Percentiles rank a stretch among this genome's conserved stretches.
Evolutionary conservation across 2,888 invertebrate species (phyloP).

Genomic region (Gibbula magus): DNA sequence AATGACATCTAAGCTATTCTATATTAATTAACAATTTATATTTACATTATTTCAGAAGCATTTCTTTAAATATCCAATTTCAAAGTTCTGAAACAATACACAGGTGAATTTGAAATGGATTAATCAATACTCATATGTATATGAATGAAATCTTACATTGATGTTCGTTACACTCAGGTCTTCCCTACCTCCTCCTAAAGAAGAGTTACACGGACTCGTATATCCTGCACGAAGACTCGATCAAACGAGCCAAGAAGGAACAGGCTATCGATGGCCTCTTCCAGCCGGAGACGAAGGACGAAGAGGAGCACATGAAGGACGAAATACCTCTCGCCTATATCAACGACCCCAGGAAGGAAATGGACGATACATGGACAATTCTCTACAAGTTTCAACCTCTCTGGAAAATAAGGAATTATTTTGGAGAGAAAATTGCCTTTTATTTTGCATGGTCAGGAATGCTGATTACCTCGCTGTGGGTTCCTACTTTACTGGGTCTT

Average conservation of each 20-base stretch:
- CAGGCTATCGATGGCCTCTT: slow-evolving; percentile 50
- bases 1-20: too few species aligned
- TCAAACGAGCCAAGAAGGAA: slow-evolving; percentile 49
- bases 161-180: slow-evolving; percentile 54
- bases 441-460: slow-evolving; percentile 77
- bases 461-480: slow-evolving; percentile 73
- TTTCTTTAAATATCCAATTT: too few species aligned
- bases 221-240: slow-evolving; percentile 74
- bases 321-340: slow-evolving; percentile 30
- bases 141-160: too few species aligned
- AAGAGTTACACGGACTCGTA: slow-evolving; percentile 72
- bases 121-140: too few species aligned
- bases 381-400: slow-evolving; percentile 74
- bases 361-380: slow-evolving; percentile 69
- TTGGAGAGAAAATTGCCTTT: slow-evolving; percentile 76
- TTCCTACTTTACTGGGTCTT: slow-evolving; percentile 75
- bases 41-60: too few species aligned
- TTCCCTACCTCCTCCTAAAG: slow-evolving; percentile 73
- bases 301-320: slow-evolving; percentile 16
- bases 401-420: slow-evolving; percentile 75
- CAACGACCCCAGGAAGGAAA: slow-evolving; percentile 55
- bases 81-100: too few species aligned
- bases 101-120: too few species aligned
- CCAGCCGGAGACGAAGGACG: slow-evolving; percentile 44
- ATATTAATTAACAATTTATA: too few species aligned